Percentiles rank a stretch among this genome's conserved stretches.
Evolutionary conservation across 2,797 vertebrate species (phyloP).

Genomic region (Cynodonichthys magdalenae): DNA sequence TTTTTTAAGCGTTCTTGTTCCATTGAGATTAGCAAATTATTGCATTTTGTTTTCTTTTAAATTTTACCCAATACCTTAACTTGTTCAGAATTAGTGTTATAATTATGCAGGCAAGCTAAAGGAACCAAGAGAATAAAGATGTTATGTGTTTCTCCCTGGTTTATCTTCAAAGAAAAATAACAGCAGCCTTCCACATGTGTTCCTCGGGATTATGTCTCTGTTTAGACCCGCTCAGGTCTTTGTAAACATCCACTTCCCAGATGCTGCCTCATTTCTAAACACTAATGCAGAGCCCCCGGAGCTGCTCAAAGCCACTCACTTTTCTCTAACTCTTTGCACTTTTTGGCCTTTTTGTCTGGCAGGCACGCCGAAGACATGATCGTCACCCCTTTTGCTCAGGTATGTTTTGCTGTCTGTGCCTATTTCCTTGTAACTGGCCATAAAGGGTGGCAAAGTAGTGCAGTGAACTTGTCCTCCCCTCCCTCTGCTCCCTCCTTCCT

Average conservation of each 20-base stretch:
- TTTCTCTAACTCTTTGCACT: slow-evolving; percentile 15
- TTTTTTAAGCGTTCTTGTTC: too few species aligned
- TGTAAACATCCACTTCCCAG: slow-evolving; percentile 53
- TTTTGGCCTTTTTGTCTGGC: slow-evolving; percentile 31
- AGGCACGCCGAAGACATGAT: slow-evolving; percentile 95
- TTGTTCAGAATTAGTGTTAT: slow-evolving; percentile 25
- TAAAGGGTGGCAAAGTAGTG: slow-evolving; percentile 50
- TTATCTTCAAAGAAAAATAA: slow-evolving; percentile 33
- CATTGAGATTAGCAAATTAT: too few species aligned
- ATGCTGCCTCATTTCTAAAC: slow-evolving; percentile 49
- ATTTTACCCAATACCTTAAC: too few species aligned
- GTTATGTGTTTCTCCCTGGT: slow-evolving; percentile 31
- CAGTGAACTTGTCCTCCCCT: slow-evolving; percentile 52
- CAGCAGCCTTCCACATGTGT: slow-evolving; percentile 17
- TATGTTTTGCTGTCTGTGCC: slow-evolving; percentile 55
- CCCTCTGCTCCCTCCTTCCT: slow-evolving; percentile 17
- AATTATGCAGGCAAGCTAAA: slow-evolving; percentile 62
- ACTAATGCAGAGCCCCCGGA: slow-evolving; percentile 23
- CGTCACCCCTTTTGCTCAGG: slow-evolving; percentile 96
- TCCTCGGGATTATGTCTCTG: slow-evolving; percentile 33
- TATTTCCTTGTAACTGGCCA: slow-evolving; percentile 42
- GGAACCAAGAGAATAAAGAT: slow-evolving; percentile 47
- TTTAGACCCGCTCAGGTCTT: slow-evolving; percentile 54
- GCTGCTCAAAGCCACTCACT: slow-evolving; percentile 20
- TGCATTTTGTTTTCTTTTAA: too few species aligned